These are phyloP conservation scores for Eleutherodactylus coqui DNA, from an alignment of 2,797 vertebrate genomes.

Conservation along the genomic window DNA sequence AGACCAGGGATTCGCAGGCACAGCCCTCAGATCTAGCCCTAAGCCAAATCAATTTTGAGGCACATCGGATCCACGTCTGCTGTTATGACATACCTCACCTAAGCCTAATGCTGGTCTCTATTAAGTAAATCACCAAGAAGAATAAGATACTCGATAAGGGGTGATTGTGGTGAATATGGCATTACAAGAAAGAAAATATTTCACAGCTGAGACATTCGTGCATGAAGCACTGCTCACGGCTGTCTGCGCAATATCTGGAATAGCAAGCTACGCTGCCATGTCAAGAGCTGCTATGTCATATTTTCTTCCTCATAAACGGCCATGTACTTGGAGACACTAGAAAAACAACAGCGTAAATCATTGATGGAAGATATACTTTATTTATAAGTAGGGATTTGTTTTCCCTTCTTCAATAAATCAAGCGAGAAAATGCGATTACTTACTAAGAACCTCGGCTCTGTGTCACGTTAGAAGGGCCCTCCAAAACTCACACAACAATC, in stretches of 20 bases:
- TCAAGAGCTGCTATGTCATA: neutral
- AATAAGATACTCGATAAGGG: neutral
- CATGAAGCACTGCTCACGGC: neutral
- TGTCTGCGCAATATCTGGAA: neutral
- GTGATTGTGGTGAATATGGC: neutral
- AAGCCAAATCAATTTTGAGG: too few species aligned
- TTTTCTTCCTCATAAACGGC: neutral
- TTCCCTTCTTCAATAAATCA: neutral
- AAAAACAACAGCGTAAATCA: constrained; percentile 7
- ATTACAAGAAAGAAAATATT: neutral
- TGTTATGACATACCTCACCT: too few species aligned
- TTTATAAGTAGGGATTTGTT: neutral
- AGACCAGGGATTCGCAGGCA: too few species aligned
- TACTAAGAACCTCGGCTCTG: neutral
- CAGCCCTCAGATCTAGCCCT: too few species aligned
- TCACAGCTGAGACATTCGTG: neutral
- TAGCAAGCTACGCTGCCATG: neutral
- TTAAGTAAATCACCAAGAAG: too few species aligned
- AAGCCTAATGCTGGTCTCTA: too few species aligned
- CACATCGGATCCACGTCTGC: too few species aligned
- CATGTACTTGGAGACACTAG: neutral
- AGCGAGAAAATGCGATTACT: neutral
- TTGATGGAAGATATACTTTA: neutral
- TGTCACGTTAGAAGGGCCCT: neutral
- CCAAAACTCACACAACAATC: neutral